Evolutionary conservation across 2,888 invertebrate genomes (phyloP).

Genomic region (Melipona beecheii): DNA sequence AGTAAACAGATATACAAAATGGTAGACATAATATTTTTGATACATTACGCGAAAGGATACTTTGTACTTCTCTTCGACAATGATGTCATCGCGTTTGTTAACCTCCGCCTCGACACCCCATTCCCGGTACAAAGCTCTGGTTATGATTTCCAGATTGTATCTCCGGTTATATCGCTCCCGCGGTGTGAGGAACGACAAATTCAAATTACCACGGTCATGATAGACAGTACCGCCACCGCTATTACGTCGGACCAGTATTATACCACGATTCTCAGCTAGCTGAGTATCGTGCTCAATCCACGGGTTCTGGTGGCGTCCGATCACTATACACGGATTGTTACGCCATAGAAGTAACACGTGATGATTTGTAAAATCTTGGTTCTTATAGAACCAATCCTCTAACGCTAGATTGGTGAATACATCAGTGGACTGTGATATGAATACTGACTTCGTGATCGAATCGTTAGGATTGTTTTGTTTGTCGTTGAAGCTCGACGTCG

Average conservation of each 20-base stretch:
- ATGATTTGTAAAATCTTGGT: slow-evolving; percentile 92
- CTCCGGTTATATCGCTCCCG: slow-evolving; percentile 93
- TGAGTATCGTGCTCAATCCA: slow-evolving; percentile 95
- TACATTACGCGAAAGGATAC: slow-evolving; percentile 85
- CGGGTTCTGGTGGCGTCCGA: slow-evolving; percentile 98
- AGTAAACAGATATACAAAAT: slow-evolving; percentile 1
- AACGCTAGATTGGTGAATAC: slow-evolving; percentile 97
- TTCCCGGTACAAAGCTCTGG: slow-evolving; percentile 91
- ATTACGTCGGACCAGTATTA: slow-evolving; percentile 93
- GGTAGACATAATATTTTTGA: slow-evolving; percentile 1
- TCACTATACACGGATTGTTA: slow-evolving; percentile 97
- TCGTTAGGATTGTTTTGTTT: slow-evolving; percentile 76
- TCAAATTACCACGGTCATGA: slow-evolving; percentile 97
- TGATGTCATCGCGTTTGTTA: slow-evolving; percentile 94
- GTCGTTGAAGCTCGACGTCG: slow-evolving; percentile 33
- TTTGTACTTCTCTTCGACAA: slow-evolving; percentile 91
- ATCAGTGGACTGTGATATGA: slow-evolving; percentile 95
- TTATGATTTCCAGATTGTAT: slow-evolving; percentile 94
- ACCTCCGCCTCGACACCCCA: slow-evolving; percentile 92
- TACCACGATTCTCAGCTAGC: slow-evolving; percentile 87
- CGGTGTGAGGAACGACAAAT: slow-evolving; percentile 95
- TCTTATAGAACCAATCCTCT: slow-evolving; percentile 97
- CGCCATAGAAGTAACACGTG: slow-evolving; percentile 96
- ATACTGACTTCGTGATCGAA: slow-evolving; percentile 92
- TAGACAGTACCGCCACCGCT: slow-evolving; percentile 99